Evolutionary conservation across 2,113 vertebrate species (phyloP).

Genomic region (Corydoras sp.): DNA sequence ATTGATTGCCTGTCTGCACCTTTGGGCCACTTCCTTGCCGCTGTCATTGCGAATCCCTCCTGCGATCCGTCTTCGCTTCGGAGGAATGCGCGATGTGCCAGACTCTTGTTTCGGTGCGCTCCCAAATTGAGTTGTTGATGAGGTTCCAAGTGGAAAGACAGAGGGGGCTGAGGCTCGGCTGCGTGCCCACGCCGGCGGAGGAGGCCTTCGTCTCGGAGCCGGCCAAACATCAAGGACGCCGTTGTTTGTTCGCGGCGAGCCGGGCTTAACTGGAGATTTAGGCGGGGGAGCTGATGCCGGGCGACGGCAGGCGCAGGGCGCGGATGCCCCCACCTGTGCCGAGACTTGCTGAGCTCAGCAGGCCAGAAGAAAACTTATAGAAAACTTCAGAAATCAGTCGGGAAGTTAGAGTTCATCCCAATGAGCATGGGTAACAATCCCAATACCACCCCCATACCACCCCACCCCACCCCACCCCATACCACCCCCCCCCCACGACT

Average conservation of each 20-base stretch:
- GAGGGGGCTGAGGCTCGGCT: slow-evolving; percentile 15
- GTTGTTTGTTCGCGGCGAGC: slow-evolving; percentile 37
- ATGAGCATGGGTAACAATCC: neutral
- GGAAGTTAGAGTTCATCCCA: neutral
- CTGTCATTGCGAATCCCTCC: slow-evolving; percentile 37
- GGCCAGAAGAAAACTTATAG: slow-evolving; percentile 24
- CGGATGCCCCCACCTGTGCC: neutral
- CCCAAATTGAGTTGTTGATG: slow-evolving; percentile 40
- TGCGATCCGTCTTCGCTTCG: slow-evolving; percentile 32
- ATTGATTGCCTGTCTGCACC: slow-evolving; percentile 36
- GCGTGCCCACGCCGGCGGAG: slow-evolving; percentile 3
- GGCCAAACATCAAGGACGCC: slow-evolving; percentile 32
- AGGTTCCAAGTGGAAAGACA: slow-evolving; percentile 32
- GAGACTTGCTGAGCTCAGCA: slow-evolving; percentile 37
- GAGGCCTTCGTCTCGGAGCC: slow-evolving; percentile 14
- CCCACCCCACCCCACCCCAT: no score
- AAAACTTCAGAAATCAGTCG: neutral
- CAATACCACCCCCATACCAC: no score
- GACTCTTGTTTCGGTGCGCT: slow-evolving; percentile 31
- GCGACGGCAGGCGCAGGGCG: slow-evolving; percentile 37
- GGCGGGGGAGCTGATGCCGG: slow-evolving; percentile 33
- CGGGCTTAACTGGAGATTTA: slow-evolving; percentile 31
- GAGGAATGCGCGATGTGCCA: neutral
- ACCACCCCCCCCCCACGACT: no score
- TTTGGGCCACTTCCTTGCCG: slow-evolving; percentile 25